Conservation (phyloP, 2,113 vertebrate species). For the Psettodes erumei region DNA sequence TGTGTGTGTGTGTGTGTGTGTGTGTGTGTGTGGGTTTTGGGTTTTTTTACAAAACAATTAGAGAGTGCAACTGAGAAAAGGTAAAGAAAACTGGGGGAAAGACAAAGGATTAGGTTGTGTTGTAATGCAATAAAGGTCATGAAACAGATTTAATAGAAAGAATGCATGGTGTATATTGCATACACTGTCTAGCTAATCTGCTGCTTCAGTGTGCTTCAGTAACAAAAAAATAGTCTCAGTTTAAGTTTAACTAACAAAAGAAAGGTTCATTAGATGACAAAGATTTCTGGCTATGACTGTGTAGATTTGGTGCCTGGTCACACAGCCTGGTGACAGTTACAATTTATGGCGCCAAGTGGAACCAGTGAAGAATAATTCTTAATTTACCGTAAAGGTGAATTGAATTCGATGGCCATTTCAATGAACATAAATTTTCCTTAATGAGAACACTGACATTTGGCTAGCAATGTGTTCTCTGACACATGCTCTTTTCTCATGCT, state of each 20-base stretch:
- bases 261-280: slow-evolving; percentile 8
- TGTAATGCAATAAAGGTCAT: background rate
- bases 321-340: slow-evolving; percentile 24
- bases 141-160: background rate
- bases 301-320: slow-evolving; percentile 28
- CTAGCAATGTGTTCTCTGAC: slow-evolving; percentile 63
- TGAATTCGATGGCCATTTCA: slow-evolving; percentile 66
- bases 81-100: background rate
- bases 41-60: background rate
- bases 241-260: background rate
- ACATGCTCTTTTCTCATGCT: slow-evolving; percentile 32
- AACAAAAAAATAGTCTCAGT: background rate
- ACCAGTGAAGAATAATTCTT: slow-evolving; percentile 59
- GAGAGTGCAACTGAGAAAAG: background rate
- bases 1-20: no score
- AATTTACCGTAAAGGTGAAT: slow-evolving; percentile 75
- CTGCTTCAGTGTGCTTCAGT: background rate
- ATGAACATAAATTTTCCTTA: slow-evolving; percentile 64
- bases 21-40: no score
- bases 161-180: background rate
- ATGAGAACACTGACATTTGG: slow-evolving; percentile 74
- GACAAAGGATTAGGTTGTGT: background rate
- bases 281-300: slow-evolving; percentile 12
- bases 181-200: background rate
- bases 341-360: slow-evolving; percentile 51